phyloP scores from a whole-genome alignment of 1,140 invertebrate species.

The Caerostris extrusa region DNA sequence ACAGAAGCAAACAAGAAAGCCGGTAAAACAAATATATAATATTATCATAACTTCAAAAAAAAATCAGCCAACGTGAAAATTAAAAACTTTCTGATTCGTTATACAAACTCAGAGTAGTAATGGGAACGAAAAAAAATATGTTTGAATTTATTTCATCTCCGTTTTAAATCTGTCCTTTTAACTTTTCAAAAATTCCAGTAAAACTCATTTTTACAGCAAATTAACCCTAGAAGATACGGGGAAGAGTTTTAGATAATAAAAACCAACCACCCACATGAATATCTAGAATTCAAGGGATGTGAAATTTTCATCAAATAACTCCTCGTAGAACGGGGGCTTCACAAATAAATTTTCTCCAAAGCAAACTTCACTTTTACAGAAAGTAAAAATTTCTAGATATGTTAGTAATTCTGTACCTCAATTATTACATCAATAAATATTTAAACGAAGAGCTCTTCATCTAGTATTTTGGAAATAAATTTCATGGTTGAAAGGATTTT shows the following conservation, averaged over 20 bases:
- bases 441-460: background rate
- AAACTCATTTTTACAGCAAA: too few species aligned
- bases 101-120: background rate
- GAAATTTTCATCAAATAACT: background rate
- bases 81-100: background rate
- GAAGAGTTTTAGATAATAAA: background rate
- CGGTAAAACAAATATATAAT: too few species aligned
- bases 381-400: background rate
- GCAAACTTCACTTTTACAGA: background rate
- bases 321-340: background rate
- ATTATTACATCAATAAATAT: background rate
- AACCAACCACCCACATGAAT: background rate
- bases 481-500: background rate
- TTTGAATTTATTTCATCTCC: background rate
- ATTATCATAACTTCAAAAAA: too few species aligned
- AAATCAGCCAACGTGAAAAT: background rate
- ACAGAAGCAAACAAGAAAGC: too few species aligned
- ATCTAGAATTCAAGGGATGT: background rate
- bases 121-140: background rate
- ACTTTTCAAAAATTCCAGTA: too few species aligned
- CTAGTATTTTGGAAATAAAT: conserved; percentile 11
- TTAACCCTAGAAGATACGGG: too few species aligned
- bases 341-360: background rate
- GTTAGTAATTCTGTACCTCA: too few species aligned
- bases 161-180: background rate